These are phyloP conservation scores for Uria lomvia DNA, from an alignment of 2,113 vertebrate genomes.

Conservation along the genomic window DNA sequence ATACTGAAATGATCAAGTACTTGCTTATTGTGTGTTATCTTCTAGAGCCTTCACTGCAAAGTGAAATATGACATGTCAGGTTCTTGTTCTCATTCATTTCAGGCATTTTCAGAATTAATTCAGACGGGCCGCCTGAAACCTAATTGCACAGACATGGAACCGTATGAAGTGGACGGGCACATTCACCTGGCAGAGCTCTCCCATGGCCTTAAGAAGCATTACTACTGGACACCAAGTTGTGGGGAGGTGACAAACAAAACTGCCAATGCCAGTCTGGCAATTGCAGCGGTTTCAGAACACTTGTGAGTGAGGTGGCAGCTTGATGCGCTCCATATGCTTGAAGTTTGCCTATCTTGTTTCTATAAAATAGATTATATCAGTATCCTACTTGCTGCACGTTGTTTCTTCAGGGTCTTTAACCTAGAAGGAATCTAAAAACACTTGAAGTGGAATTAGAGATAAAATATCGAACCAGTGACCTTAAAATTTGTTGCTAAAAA, in stretches of 20 bases:
- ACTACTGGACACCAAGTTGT: slow-evolving; percentile 72
- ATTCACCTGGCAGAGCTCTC: slow-evolving; percentile 78
- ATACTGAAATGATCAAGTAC: not conserved
- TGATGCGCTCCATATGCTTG: not conserved
- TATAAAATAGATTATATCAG: not conserved
- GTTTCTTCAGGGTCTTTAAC: not conserved
- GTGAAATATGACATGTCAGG: accelerated
- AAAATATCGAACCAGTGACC: not conserved
- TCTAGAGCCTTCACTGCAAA: not conserved
- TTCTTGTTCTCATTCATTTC: not conserved
- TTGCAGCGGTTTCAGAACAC: slow-evolving; percentile 8
- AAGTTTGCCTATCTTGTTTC: not conserved
- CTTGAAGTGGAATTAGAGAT: not conserved
- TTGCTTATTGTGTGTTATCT: accelerated
- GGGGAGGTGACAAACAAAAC: not conserved
- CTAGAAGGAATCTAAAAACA: not conserved
- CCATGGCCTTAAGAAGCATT: slow-evolving; percentile 76
- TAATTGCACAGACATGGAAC: slow-evolving; percentile 78
- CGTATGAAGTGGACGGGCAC: slow-evolving; percentile 73
- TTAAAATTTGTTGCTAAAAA: not conserved
- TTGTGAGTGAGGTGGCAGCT: slow-evolving; percentile 43
- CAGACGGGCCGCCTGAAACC: slow-evolving; percentile 65
- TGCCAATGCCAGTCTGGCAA: slow-evolving; percentile 67
- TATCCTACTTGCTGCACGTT: not conserved
- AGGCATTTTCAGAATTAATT: slow-evolving; percentile 84